Percentiles rank a stretch among this genome's conserved stretches.
phyloP scores from a whole-genome alignment of 1,140 invertebrate species.

The Danaus melanippus region DNA sequence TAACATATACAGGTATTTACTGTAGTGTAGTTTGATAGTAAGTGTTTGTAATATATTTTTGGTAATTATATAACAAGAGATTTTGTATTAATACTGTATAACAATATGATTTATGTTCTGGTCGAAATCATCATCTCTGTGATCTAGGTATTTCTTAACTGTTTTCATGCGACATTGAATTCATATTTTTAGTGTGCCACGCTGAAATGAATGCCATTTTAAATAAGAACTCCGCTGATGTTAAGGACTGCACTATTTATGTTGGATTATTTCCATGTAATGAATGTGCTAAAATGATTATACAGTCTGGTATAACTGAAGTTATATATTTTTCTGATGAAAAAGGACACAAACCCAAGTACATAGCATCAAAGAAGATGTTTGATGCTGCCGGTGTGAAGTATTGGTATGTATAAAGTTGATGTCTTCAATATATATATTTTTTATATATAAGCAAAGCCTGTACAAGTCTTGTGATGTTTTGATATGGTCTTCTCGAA shows the following conservation, averaged over 20 bases:
- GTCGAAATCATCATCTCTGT: no score
- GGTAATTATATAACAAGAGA: no score
- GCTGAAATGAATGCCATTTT: conserved; percentile 97
- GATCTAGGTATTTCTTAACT: no score
- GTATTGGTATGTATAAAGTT: conserved; percentile 62
- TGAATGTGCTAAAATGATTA: conserved; percentile 97
- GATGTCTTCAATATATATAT: background rate
- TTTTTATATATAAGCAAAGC: background rate
- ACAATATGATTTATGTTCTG: no score
- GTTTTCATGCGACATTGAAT: no score
- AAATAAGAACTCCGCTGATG: conserved; percentile 87
- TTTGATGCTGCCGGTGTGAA: conserved; percentile 82
- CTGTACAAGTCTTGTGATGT: background rate
- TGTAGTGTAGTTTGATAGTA: no score
- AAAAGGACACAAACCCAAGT: conserved; percentile 77
- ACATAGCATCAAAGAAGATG: conserved; percentile 85
- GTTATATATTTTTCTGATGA: conserved; percentile 89
- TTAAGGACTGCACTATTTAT: conserved; percentile 88
- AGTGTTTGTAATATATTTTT: no score
- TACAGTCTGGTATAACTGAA: conserved; percentile 91
- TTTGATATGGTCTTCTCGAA: background rate
- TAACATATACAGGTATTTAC: no score
- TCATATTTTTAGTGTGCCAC: conserved; percentile 88
- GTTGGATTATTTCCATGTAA: conserved; percentile 95
- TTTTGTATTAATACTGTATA: no score